Evolutionary conservation across 2,797 vertebrate genomes (phyloP).

Genomic region (Thaleichthys pacificus): DNA sequence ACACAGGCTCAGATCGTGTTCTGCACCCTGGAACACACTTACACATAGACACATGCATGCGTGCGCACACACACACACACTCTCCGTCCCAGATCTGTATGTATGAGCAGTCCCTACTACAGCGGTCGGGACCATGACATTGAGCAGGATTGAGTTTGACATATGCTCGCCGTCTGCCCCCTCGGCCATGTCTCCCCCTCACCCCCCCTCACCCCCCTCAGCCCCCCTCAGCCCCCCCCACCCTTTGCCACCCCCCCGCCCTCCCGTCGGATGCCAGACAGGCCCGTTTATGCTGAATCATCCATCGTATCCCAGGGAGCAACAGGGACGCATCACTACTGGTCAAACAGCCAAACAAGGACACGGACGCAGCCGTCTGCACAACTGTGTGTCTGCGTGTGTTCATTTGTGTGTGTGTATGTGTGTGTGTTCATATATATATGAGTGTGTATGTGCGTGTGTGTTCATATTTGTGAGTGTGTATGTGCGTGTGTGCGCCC

Average conservation of each 20-base stretch:
- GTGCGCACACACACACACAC: no score
- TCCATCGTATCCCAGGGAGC: neutral
- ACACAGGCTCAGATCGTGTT: no score
- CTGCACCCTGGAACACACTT: no score
- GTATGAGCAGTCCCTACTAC: no score
- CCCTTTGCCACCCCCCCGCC: neutral
- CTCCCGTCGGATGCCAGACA: neutral
- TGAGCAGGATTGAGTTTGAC: constrained; percentile 2
- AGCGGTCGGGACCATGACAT: neutral
- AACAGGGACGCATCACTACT: neutral
- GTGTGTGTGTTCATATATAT: constrained; percentile 21
- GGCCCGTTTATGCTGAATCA: neutral
- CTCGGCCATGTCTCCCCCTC: neutral
- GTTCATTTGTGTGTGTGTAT: neutral
- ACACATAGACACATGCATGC: no score
- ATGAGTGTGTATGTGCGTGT: neutral
- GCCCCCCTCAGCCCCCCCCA: neutral
- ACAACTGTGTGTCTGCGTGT: constrained; percentile 6
- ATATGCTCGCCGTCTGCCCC: neutral
- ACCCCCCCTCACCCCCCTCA: neutral
- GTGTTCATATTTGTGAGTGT: no score
- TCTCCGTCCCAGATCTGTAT: no score
- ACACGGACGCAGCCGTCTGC: neutral
- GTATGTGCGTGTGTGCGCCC: no score
- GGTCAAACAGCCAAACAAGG: neutral